A percentile compares a stretch with the other conserved stretches of the same genome.
phyloP scores from a whole-genome alignment of 2,888 invertebrate genomes.

The Amphiduros pacificus region DNA sequence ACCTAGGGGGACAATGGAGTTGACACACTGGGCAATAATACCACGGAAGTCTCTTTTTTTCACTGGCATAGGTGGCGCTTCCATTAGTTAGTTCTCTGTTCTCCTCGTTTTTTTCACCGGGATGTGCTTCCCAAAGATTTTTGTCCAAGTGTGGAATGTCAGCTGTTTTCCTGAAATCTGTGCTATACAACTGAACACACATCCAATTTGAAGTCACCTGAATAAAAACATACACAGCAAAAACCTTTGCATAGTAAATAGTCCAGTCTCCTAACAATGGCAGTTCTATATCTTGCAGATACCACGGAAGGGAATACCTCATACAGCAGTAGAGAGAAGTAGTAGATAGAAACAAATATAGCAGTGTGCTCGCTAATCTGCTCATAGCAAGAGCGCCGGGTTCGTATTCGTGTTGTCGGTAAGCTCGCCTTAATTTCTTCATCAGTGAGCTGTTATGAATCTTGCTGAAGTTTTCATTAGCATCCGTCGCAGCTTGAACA shows the following conservation, averaged over 20 bases:
- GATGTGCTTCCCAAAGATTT: background rate
- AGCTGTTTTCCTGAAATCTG: background rate
- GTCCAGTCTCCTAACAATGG: too few species aligned
- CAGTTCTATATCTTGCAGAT: background rate
- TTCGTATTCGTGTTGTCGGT: background rate
- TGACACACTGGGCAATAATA: background rate
- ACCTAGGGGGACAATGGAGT: background rate
- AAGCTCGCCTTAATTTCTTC: background rate
- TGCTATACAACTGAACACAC: background rate
- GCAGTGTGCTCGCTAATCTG: background rate
- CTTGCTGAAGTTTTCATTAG: background rate
- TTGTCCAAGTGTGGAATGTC: background rate
- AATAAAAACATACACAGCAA: background rate
- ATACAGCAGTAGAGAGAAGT: background rate
- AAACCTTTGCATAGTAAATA: background rate
- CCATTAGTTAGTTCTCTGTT: background rate
- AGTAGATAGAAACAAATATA: background rate
- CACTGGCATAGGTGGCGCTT: background rate
- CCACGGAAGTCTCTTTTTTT: background rate
- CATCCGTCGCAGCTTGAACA: background rate
- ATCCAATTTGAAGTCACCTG: background rate
- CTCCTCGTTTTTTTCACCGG: background rate
- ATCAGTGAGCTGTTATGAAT: background rate
- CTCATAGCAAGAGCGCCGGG: background rate
- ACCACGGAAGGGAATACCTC: background rate